Conservation (phyloP, 92 coral and sea anemone species). For the Metridium senile region DNA sequence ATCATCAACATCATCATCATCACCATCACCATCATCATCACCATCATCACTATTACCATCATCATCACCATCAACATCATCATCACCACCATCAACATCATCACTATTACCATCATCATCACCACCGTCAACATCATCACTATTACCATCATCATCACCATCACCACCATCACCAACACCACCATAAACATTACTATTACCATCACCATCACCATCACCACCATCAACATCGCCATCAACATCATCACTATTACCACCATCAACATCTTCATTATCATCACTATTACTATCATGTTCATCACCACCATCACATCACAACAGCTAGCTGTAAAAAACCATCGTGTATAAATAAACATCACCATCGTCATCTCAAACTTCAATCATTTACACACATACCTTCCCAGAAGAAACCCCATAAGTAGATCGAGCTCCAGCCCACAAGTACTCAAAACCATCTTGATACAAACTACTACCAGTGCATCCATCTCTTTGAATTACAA, state of each 20-base stretch:
- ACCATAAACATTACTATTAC: background rate
- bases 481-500: constrained; percentile 84
- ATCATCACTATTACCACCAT: background rate
- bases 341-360: background rate
- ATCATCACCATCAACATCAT: background rate
- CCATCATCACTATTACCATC: background rate
- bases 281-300: background rate
- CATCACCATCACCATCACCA: background rate
- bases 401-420: constrained; percentile 84
- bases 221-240: background rate
- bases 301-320: background rate
- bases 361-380: no score
- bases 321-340: no score
- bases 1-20: background rate
- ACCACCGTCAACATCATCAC: background rate
- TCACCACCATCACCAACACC: background rate
- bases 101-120: background rate
- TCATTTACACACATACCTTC: constrained; percentile 50
- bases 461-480: constrained; percentile 76
- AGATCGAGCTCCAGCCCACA: constrained; percentile 98
- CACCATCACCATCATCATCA: background rate
- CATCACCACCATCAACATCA: background rate
- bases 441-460: constrained; percentile 88
- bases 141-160: background rate
- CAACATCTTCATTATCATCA: background rate